Conservation (phyloP, 1,140 invertebrate species). For the Drosophila hydei region DNA sequence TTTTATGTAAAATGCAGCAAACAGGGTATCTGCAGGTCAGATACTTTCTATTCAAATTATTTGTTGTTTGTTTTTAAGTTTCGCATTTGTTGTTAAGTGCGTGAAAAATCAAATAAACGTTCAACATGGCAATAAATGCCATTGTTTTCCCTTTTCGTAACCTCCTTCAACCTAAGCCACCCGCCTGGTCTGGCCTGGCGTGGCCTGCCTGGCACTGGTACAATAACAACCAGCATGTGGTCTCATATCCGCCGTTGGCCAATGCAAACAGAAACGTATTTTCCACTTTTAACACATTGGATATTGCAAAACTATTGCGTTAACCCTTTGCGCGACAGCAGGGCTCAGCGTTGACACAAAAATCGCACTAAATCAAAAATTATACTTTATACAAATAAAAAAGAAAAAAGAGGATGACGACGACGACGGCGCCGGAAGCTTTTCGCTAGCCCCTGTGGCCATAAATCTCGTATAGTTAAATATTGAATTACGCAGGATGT, state of each 20-base stretch:
- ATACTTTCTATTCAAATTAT: neutral
- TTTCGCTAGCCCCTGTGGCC: slow-evolving; percentile 62
- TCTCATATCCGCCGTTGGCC: slow-evolving; percentile 63
- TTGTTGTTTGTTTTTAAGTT: slow-evolving; percentile 17
- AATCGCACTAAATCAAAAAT: slow-evolving; percentile 83
- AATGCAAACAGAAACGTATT: slow-evolving; percentile 64
- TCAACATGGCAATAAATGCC: slow-evolving; percentile 23
- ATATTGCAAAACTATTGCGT: slow-evolving; percentile 77
- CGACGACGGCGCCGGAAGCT: slow-evolving; percentile 43
- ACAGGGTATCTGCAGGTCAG: neutral
- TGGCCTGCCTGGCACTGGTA: slow-evolving; percentile 2
- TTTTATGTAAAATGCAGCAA: too few species aligned
- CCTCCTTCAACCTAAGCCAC: slow-evolving; percentile 26
- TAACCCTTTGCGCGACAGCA: slow-evolving; percentile 50
- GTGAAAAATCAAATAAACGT: slow-evolving; percentile 29
- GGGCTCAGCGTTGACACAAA: slow-evolving; percentile 65
- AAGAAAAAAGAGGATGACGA: neutral
- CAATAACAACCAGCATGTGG: slow-evolving; percentile 80
- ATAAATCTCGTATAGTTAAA: slow-evolving; percentile 83
- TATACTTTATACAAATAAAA: slow-evolving; percentile 78
- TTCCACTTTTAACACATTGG: slow-evolving; percentile 48
- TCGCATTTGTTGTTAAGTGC: slow-evolving; percentile 17
- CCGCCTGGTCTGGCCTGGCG: slow-evolving; percentile 3
- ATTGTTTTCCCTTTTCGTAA: slow-evolving; percentile 14
- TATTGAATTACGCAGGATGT: slow-evolving; percentile 81